Conservation (phyloP, 2,797 vertebrate species). For the Lagorchestes hirsutus region DNA sequence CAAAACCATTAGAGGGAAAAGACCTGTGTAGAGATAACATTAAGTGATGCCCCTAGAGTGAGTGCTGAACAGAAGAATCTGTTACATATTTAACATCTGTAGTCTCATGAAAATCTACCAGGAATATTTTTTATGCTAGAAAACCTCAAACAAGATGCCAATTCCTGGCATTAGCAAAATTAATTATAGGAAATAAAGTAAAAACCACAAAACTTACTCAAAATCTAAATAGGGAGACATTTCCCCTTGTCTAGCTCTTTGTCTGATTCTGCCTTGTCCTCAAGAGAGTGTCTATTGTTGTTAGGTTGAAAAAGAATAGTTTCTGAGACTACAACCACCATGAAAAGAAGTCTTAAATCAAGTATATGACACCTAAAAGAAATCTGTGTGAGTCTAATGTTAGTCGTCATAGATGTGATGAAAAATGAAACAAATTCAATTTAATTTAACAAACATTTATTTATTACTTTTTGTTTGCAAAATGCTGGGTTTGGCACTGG, state of each 20-base stretch:
- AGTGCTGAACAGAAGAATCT: constrained; percentile 44
- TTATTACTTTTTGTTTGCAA: neutral
- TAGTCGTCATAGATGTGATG: neutral
- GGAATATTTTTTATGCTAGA: constrained; percentile 59
- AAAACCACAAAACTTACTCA: constrained; percentile 63
- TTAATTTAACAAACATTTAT: neutral
- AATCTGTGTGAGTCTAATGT: neutral
- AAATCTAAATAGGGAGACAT: constrained; percentile 6
- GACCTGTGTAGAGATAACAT: neutral
- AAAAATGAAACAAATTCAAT: neutral
- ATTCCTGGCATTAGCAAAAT: constrained; percentile 54
- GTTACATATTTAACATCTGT: constrained; percentile 60
- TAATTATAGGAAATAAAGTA: constrained; percentile 66
- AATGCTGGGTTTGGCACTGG: neutral
- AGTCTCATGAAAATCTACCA: constrained; percentile 49
- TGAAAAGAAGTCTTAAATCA: neutral
- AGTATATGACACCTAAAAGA: neutral
- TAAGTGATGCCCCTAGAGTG: constrained; percentile 20
- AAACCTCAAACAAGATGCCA: constrained; percentile 64
- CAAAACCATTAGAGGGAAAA: neutral
- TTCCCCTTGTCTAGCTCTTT: neutral
- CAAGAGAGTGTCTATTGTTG: neutral
- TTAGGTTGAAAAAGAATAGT: neutral
- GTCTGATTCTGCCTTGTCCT: neutral
- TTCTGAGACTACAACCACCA: neutral